phyloP scores from a whole-genome alignment of 2,888 invertebrate species.

The Corbicula japonica region DNA sequence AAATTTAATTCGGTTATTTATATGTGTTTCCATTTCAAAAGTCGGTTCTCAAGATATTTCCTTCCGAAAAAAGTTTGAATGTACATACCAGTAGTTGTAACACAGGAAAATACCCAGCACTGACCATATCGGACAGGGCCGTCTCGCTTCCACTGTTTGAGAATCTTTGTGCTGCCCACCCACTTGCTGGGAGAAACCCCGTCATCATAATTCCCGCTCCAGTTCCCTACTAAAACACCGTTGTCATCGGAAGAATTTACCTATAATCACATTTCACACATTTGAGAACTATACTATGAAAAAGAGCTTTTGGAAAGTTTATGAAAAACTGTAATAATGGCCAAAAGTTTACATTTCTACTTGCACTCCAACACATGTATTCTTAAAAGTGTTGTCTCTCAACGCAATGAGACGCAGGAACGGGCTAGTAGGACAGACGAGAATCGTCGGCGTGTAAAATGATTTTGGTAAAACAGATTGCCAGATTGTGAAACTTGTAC shows the following conservation, averaged over 20 bases:
- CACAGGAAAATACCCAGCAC: conserved; percentile 82
- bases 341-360: not conserved
- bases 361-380: not conserved
- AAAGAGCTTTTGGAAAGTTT: not conserved
- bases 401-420: not conserved
- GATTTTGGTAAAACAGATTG: too few relatives aligned
- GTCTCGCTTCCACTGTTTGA: conserved; percentile 60
- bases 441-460: too few relatives aligned
- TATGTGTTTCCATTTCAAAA: too few relatives aligned
- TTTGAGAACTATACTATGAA: not conserved
- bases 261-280: conserved; percentile 20
- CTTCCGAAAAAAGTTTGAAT: too few relatives aligned
- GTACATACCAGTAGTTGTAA: conserved; percentile 87
- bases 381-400: not conserved
- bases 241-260: conserved; percentile 91
- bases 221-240: conserved; percentile 89
- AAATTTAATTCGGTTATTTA: too few relatives aligned
- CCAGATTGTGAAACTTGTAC: too few relatives aligned
- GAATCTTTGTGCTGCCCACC: conserved; percentile 72
- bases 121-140: conserved; percentile 78
- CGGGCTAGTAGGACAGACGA: not conserved
- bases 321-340: not conserved
- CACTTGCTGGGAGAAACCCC: conserved; percentile 69
- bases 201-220: conserved; percentile 66
- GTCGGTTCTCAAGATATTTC: too few relatives aligned